Base-by-base conservation (phyloP, 2,888 invertebrate genomes). In the Bugulina stolonifera region DNA sequence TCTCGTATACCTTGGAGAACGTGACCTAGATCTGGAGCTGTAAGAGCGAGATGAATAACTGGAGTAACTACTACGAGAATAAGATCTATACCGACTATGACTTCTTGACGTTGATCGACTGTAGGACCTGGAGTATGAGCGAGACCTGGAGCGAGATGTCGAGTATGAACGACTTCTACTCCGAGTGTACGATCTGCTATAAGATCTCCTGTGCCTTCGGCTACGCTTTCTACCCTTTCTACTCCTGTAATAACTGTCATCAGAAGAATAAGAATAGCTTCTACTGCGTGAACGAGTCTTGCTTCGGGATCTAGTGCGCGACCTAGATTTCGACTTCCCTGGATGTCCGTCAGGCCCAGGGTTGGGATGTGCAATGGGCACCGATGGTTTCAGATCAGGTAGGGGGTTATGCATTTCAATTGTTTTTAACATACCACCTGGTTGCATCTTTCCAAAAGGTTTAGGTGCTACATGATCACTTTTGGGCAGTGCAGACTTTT, bases 101-200 rank as follows among this genome's bases (percentile, higher is more conserved):
- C 64, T 64, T 64, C 64, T 27, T 32, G 64, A 29, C 2, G 64
- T 64, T 64, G 64, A 64, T 27, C 64, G 25, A 27, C 64, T 64
- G 34, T 64, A 64, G 25, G 64, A 64, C 64, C 64, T 64, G 1
- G 64, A 64, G 64, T 64, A 64, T 32, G 64, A 64, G 43, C 43
- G 43, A 43, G 43, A 43, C 64, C 64, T 64, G 3, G 64, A 64
- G 14, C 64, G 27, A 64, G 64, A 64, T 32, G 64, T 29, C 10
- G 64, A 64, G 64, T 64, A 64, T 27, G 64, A 64, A 27, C 64
- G 64, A 64, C 64, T 64, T 25, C 29, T 27, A 32, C 64, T 64
- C 10, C 64, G 27, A 18, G 64, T 29, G 32, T 64, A 64, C 27
- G 64, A 64, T 5, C 64, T 27, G 34, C 64, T 64, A 27, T 64